phyloP scores from a whole-genome alignment of 92 coral and sea anemone genomes.

The Parazoanthus darwini region DNA sequence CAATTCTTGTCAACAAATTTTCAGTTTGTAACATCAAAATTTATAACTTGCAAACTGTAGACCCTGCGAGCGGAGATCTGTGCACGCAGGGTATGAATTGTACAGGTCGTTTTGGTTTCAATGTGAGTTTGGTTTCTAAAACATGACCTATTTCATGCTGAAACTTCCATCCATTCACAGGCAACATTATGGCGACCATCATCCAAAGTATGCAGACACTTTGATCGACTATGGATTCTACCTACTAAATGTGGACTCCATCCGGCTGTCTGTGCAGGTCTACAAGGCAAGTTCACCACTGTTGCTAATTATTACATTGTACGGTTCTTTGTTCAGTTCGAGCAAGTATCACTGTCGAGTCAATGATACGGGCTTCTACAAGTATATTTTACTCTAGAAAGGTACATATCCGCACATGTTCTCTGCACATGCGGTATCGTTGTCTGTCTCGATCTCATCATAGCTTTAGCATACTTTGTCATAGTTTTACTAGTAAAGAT shows the following conservation, averaged over 20 bases:
- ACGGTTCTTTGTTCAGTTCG: neutral
- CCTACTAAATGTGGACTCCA: constrained; percentile 91
- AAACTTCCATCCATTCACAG: constrained; percentile 41
- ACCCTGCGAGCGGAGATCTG: no score
- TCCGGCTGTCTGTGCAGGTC: constrained; percentile 86
- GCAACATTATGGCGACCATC: constrained; percentile 87
- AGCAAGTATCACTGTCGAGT: neutral
- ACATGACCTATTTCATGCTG: neutral
- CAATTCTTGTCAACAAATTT: neutral
- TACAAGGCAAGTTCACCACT: constrained; percentile 67
- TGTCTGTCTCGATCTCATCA: no score
- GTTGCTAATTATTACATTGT: no score
- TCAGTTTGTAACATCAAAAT: neutral
- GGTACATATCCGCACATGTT: no score
- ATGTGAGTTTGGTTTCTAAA: neutral
- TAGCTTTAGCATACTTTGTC: no score
- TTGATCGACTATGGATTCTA: constrained; percentile 94
- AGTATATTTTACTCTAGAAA: no score
- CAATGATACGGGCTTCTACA: neutral
- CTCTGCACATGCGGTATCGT: no score
- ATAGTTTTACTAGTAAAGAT: no score
- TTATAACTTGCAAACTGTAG: no score
- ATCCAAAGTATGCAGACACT: constrained; percentile 92
- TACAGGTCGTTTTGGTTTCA: neutral
- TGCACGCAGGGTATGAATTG: neutral